Base-by-base conservation (phyloP, 2,113 vertebrate species). In the Menidia beryllina region DNA sequence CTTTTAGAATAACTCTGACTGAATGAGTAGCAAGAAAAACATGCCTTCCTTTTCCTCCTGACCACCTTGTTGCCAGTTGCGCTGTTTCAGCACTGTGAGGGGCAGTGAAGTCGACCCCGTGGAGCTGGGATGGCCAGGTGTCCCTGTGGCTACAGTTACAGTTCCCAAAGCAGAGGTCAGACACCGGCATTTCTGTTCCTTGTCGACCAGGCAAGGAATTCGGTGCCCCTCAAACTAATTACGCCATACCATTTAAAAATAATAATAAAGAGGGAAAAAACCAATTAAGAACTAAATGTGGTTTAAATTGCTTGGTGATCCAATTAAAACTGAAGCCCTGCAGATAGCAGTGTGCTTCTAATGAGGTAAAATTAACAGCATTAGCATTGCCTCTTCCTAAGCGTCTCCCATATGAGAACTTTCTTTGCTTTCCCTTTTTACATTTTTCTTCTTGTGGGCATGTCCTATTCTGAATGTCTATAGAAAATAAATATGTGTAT, bases 401-500 rank as follows among this genome's bases (percentile, higher is more conserved):
- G 79, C 36, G 63, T 77, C 57, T 72, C 24, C 65, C 57, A 63
- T 52, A 53, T 23, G 72, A 76, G 70, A 77, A 81, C 63, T 82
- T 85, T 48, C 45, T 63, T 26, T 73, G 63, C 71, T 82, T 59
- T 77, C 48, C 57, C 25, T 78, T 75, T 84, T 75, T 48, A 77
- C 82, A 79, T 88, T 77, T 82, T 43, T 79, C 75, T 76, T 82
- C 59, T 78, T 85, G 74, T 75, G 58, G 84, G 83, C 86, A 87
- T 70, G 85, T 84, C 74, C 60, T 70, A 36, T 70, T 83, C 81
- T 45, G 57, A 77, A 75, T 84, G 84, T 79, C 81, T 81, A 56
- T 8, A 26, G 75, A 91, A 88, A 91, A 91, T 87, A 91, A 92
- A 91, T 89, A 90, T 89, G 87, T 88, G 86, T 88, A 84, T 93